Conservation (phyloP, 2,113 vertebrate genomes). For the Myiozetetes cayanensis region DNA sequence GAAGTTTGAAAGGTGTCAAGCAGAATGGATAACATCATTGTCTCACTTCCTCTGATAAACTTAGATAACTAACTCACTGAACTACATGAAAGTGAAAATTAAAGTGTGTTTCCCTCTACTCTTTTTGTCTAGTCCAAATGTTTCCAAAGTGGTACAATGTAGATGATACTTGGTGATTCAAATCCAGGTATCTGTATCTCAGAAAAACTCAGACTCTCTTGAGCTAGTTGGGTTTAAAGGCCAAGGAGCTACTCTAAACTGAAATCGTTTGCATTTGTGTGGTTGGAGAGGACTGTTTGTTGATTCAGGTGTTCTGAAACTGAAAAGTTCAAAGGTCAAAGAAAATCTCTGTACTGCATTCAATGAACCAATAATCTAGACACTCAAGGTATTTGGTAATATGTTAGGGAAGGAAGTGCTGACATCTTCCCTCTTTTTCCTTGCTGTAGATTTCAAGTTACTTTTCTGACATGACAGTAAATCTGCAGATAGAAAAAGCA, state of each 20-base stretch:
- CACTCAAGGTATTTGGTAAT: neutral
- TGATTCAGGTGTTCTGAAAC: neutral
- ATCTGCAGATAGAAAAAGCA: slow-evolving; percentile 48
- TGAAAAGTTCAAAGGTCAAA: neutral
- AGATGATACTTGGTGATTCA: neutral
- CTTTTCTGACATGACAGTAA: slow-evolving; percentile 41
- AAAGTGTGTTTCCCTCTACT: neutral
- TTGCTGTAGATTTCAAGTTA: slow-evolving; percentile 36
- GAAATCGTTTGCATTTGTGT: neutral
- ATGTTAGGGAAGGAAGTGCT: neutral
- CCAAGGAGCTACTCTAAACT: neutral
- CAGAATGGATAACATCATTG: neutral
- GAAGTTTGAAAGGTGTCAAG: neutral
- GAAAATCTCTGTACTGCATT: neutral
- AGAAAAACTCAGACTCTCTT: neutral
- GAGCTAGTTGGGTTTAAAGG: neutral
- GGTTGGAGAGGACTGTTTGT: neutral
- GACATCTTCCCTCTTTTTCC: neutral
- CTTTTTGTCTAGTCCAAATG: neutral
- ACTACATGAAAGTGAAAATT: neutral
- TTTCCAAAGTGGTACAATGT: neutral
- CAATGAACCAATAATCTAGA: neutral
- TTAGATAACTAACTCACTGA: neutral
- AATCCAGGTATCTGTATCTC: neutral
- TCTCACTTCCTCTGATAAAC: neutral